A percentile compares a stretch with the other conserved stretches of the same genome.
These are phyloP conservation scores for Paraplagusia blochii DNA, from an alignment of 2,113 vertebrate species.

Conservation along the genomic window DNA sequence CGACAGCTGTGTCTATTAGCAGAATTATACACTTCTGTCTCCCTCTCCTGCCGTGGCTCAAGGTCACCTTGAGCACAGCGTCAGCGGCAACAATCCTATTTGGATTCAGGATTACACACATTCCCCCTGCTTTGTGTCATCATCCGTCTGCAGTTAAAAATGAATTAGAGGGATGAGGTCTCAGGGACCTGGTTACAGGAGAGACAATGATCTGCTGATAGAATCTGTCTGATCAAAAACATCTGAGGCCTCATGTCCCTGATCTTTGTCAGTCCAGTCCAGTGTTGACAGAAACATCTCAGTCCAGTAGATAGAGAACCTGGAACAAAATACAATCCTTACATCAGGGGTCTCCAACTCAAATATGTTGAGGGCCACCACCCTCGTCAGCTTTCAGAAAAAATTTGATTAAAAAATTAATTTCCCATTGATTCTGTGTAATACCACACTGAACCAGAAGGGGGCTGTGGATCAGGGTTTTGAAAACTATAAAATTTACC, in stretches of 20 bases:
- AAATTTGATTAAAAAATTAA: too few species aligned
- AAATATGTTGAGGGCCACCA: too few species aligned
- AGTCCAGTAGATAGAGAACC: too few species aligned
- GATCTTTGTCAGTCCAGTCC: background rate
- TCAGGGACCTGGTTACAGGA: conserved; percentile 18
- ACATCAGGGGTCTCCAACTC: too few species aligned
- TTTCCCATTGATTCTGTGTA: too few species aligned
- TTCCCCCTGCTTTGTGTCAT: conserved; percentile 30
- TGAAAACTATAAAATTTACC: too few species aligned
- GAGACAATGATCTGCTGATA: conserved; percentile 7
- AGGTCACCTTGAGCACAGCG: conserved; percentile 63
- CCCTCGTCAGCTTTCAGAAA: too few species aligned
- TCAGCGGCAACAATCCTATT: conserved; percentile 46
- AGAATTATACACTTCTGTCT: conserved; percentile 54
- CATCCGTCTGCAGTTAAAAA: conserved; percentile 41
- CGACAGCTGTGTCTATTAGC: too few species aligned
- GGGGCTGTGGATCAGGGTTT: too few species aligned
- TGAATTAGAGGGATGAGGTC: conserved; percentile 25
- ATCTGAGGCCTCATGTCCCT: conserved; percentile 10
- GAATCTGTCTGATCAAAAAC: conserved; percentile 9
- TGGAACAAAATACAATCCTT: too few species aligned
- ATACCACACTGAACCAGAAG: too few species aligned
- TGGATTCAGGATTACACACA: conserved; percentile 64
- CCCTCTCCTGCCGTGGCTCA: conserved; percentile 40
- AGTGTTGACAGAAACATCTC: too few species aligned